Conservation (phyloP, 2,888 invertebrate species). For the Drosophila planitibia region DNA sequence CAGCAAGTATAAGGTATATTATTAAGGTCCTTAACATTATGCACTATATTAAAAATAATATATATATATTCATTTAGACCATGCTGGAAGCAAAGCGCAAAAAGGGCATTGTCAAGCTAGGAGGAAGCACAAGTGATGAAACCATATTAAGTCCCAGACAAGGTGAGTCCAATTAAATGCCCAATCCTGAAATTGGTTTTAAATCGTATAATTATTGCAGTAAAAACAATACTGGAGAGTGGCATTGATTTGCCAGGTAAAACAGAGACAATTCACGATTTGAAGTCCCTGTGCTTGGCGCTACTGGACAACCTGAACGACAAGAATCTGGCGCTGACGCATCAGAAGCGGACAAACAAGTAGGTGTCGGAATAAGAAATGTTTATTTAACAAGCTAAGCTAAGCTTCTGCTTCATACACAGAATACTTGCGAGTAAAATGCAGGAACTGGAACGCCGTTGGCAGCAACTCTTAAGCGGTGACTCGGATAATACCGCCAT, state of each 20-base stretch:
- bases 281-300: conserved; percentile 91
- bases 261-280: conserved; percentile 90
- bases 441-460: conserved; percentile 92
- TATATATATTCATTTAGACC: conserved; percentile 85
- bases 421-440: conserved; percentile 93
- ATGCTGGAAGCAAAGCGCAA: conserved; percentile 90
- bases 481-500: conserved; percentile 45
- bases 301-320: conserved; percentile 94
- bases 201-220: conserved; percentile 84
- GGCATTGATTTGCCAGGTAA: conserved; percentile 88
- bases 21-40: no score
- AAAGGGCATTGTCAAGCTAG: conserved; percentile 90
- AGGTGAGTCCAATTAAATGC: conserved; percentile 86
- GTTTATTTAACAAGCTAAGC: background rate
- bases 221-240: conserved; percentile 90
- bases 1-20: conserved; percentile 90
- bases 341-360: conserved; percentile 95
- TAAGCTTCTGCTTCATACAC: conserved; percentile 13
- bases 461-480: conserved; percentile 88
- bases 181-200: background rate
- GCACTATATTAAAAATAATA: no score
- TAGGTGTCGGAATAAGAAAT: conserved; percentile 80
- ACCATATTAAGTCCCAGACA: conserved; percentile 92
- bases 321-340: conserved; percentile 92
- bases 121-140: conserved; percentile 88